These are phyloP conservation scores for Zaprionus davidi DNA, from an alignment of 1,140 invertebrate species.

Conservation along the genomic window DNA sequence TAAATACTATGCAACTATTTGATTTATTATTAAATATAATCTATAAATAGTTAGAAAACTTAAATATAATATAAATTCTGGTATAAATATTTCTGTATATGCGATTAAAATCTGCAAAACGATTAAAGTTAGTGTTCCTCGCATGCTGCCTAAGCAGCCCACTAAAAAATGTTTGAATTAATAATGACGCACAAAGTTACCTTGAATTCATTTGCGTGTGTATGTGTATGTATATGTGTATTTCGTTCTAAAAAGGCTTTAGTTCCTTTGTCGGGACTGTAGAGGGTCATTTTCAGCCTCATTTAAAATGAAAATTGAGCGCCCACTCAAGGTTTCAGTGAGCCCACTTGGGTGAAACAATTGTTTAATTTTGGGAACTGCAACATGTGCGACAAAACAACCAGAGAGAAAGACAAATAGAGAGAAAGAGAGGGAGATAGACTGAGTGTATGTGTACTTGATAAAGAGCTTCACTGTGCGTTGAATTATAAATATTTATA, in stretches of 20 bases:
- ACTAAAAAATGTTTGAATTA: slow-evolving; percentile 10
- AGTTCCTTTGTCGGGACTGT: not conserved
- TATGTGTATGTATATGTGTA: not conserved
- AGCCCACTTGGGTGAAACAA: slow-evolving; percentile 9
- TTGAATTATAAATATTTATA: slow-evolving; percentile 63
- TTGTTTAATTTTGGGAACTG: slow-evolving; percentile 36
- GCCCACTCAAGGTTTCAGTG: not conserved
- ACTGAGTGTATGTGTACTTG: slow-evolving; percentile 12
- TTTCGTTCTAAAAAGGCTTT: not conserved
- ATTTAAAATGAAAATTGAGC: slow-evolving; percentile 51
- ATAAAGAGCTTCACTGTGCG: slow-evolving; percentile 26
- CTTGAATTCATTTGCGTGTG: not conserved
- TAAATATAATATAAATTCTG: not conserved
- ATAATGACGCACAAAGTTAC: slow-evolving; percentile 16
- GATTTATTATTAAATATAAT: not conserved
- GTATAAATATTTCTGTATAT: not conserved
- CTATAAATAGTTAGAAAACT: not conserved
- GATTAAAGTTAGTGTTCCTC: not conserved
- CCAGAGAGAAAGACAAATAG: slow-evolving; percentile 9
- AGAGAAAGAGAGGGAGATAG: slow-evolving; percentile 4
- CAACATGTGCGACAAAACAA: slow-evolving; percentile 27
- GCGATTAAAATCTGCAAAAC: not conserved
- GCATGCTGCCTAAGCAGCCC: not conserved
- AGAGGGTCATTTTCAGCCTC: slow-evolving; percentile 26
- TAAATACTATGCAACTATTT: not conserved